These are phyloP conservation scores for Leptocoma aspasia DNA, from an alignment of 2,113 vertebrate genomes.

Conservation along the genomic window DNA sequence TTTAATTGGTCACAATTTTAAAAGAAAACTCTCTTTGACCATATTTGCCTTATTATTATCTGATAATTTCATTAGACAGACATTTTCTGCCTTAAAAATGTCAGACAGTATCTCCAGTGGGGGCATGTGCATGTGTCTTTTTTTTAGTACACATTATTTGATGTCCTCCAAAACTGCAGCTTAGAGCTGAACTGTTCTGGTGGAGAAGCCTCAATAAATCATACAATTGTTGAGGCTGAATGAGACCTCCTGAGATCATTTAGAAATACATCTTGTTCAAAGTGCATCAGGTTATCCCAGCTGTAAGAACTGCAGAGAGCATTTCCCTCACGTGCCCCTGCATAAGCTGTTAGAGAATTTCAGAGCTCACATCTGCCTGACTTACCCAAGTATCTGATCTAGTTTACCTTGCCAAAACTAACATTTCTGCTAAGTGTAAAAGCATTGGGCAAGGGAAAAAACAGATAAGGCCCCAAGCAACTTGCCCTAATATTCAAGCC, in stretches of 20 bases:
- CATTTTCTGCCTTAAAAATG: not conserved
- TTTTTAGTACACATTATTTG: not conserved
- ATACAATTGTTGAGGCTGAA: not conserved
- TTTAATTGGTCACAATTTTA: not conserved
- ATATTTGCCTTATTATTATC: not conserved
- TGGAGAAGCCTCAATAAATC: not conserved
- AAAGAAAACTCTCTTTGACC: not conserved
- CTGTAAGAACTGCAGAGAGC: not conserved
- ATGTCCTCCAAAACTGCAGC: not conserved
- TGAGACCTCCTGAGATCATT: not conserved
- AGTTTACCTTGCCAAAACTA: not conserved
- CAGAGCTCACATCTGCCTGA: not conserved
- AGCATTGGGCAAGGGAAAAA: not conserved
- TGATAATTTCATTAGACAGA: not conserved
- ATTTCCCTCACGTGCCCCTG: accelerated
- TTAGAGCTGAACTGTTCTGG: not conserved
- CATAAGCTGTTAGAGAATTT: not conserved
- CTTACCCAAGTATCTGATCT: not conserved
- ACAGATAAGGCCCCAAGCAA: accelerated
- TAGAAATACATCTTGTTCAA: not conserved
- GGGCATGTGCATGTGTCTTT: accelerated
- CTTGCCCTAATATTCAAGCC: not conserved
- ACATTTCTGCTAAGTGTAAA: not conserved
- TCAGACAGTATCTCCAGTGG: not conserved
- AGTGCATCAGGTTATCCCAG: not conserved